phyloP scores from a whole-genome alignment of 2,797 vertebrate genomes.

The Gouania willdenowi region DNA sequence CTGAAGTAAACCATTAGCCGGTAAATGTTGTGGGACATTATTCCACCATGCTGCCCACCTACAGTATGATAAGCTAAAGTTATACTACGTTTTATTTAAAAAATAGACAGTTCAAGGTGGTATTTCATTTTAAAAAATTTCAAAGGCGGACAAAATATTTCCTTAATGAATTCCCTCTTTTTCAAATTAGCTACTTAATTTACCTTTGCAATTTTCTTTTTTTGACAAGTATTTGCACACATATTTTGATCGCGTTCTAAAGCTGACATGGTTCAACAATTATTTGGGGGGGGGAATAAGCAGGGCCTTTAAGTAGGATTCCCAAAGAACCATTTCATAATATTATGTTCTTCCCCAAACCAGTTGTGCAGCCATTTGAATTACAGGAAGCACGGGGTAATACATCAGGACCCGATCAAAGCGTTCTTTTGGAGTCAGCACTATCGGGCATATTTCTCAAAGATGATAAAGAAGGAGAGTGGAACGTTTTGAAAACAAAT shows the following conservation, averaged over 20 bases:
- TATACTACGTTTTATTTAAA: too few relatives aligned
- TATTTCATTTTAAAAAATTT: too few relatives aligned
- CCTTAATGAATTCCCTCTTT: constrained; percentile 41
- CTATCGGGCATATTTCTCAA: constrained; percentile 65
- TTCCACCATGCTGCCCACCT: too few relatives aligned
- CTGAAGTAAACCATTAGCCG: too few relatives aligned
- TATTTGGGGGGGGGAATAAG: constrained; percentile 36
- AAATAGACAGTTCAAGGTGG: too few relatives aligned
- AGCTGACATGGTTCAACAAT: constrained; percentile 39
- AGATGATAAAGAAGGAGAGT: constrained; percentile 71
- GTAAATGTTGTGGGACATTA: too few relatives aligned
- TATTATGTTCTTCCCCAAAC: constrained; percentile 53
- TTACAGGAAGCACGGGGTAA: constrained; percentile 72
- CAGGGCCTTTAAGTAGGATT: constrained; percentile 19
- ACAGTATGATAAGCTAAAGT: too few relatives aligned
- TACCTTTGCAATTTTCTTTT: constrained; percentile 50
- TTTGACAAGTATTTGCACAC: constrained; percentile 15
- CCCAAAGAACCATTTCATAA: constrained; percentile 47
- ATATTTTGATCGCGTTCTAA: constrained; percentile 36
- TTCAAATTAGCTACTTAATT: constrained; percentile 28
- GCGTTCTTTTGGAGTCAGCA: constrained; percentile 69
- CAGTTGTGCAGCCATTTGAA: constrained; percentile 66
- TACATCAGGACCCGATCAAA: constrained; percentile 73
- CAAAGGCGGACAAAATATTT: too few relatives aligned
- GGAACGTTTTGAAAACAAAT: constrained; percentile 78